Base-by-base conservation (phyloP, 2,888 invertebrate genomes). In the Bembecia ichneumoniformis region DNA sequence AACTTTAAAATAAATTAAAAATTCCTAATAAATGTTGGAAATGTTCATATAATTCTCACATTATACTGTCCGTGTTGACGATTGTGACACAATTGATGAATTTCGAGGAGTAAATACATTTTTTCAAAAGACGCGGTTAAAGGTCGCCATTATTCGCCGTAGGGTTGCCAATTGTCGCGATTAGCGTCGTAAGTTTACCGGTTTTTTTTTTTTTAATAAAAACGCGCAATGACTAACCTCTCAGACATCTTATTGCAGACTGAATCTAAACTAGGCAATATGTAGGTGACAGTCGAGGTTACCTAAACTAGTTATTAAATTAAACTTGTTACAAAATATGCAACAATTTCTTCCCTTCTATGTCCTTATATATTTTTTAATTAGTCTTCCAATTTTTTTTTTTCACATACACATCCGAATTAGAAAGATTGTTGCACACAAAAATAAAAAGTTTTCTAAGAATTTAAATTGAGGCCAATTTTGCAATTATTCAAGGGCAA, bases 51-150 rank as follows among this genome's bases (percentile, higher is more conserved):
- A 46, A 17, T 13, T 34, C 35, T n/a, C 35, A 28, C 47, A 28
- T 47, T 43, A 36, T 48, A 15, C 35, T 46, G 48, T 35, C 34
- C 28, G 47, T 17, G 40, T 46, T 10, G n/a, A 5, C 46, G 44
- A 48, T 47, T 49, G 49, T 49, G 51, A 48, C 48, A 55, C 45
- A 51, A 53, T 46, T 51, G 52, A 52, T 54, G 52, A 54, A 51
- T 52, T 56, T 56, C n/a, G n/a, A n/a, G n/a, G n/a, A n/a, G n/a
- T 57, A 51, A 49, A 43, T 46, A 48, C 51, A 53, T 52, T 58
- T 60, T 60, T 40, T 40, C 13, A 40, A 40, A 40, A 40, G 13
- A 40, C 11, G 11, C 40, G 40, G 40, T 40, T 4, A 40, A 13
- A 40, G 40, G 40, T 40, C 40, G 14, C 40, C 28, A 14, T 40